phyloP scores from a whole-genome alignment of 2,797 vertebrate genomes.

The Parotocinclus haroldoi region DNA sequence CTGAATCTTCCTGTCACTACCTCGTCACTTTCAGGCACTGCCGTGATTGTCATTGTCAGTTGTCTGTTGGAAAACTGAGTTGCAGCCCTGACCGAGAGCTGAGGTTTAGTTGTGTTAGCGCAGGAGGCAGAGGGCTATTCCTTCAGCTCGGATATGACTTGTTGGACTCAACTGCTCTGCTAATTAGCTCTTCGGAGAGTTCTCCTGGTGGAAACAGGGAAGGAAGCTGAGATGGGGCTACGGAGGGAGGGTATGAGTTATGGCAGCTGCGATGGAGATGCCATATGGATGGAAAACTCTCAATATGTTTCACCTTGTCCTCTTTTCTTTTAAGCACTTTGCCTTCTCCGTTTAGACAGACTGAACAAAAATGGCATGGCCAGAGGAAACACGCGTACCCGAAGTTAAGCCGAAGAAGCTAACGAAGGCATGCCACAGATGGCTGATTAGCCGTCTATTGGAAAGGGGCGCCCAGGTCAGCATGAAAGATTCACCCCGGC shows the following conservation, averaged over 20 bases:
- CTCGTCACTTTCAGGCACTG: conserved; percentile 69
- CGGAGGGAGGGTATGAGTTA: conserved; percentile 50
- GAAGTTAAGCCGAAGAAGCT: conserved; percentile 18
- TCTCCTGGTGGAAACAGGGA: conserved; percentile 83
- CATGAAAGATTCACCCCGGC: conserved; percentile 85
- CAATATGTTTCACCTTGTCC: conserved; percentile 44
- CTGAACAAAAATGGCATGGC: background rate
- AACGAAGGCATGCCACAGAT: conserved; percentile 36
- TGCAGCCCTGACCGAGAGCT: conserved; percentile 88
- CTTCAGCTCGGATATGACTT: conserved; percentile 88
- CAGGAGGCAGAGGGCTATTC: conserved; percentile 73
- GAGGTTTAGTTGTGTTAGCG: conserved; percentile 35
- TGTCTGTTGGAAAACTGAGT: conserved; percentile 82
- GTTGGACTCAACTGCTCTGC: conserved; percentile 89
- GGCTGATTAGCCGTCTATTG: conserved; percentile 62
- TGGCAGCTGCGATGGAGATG: conserved; percentile 43
- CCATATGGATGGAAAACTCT: conserved; percentile 80
- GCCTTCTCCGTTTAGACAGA: background rate
- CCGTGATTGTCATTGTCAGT: conserved; percentile 92
- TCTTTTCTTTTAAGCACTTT: conserved; percentile 1
- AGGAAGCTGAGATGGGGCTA: conserved; percentile 52
- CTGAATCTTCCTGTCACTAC: conserved; percentile 68
- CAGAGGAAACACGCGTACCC: conserved; percentile 16
- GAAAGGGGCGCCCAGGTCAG: conserved; percentile 51
- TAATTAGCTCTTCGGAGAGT: conserved; percentile 99